Conservation (phyloP, 2,888 invertebrate species). For the Brenthis daphne region DNA sequence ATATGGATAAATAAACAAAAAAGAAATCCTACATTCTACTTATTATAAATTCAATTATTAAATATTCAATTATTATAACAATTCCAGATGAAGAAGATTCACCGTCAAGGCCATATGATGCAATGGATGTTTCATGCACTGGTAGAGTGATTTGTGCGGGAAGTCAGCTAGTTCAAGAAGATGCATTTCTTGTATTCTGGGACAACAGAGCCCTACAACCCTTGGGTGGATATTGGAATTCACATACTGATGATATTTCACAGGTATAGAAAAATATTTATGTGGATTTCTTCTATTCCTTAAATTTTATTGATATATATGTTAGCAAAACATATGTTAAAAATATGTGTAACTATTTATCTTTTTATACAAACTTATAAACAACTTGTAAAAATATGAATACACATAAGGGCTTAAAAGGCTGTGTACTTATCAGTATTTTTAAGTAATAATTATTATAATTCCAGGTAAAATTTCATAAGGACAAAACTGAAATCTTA, state of each 20-base stretch:
- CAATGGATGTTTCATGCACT: conserved; percentile 88
- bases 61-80: neutral
- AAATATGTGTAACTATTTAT: neutral
- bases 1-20: too few species aligned
- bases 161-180: conserved; percentile 85
- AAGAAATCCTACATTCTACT: too few species aligned
- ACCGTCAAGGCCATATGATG: conserved; percentile 82
- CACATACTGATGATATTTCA: conserved; percentile 91
- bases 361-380: too few species aligned
- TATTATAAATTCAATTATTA: too few species aligned
- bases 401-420: too few species aligned
- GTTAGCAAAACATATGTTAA: neutral
- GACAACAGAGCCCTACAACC: conserved; percentile 85
- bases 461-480: conserved; percentile 86
- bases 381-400: too few species aligned
- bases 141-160: conserved; percentile 88
- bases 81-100: conserved; percentile 64
- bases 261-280: conserved; percentile 67
- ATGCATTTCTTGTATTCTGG: conserved; percentile 91
- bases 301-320: too few species aligned
- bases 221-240: conserved; percentile 91
- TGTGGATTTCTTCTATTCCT: neutral
- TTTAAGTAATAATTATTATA: neutral
- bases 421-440: neutral
- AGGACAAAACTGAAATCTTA: conserved; percentile 83